These are phyloP conservation scores for Maconellicoccus hirsutus DNA, from an alignment of 1,140 invertebrate species.

Conservation along the genomic window DNA sequence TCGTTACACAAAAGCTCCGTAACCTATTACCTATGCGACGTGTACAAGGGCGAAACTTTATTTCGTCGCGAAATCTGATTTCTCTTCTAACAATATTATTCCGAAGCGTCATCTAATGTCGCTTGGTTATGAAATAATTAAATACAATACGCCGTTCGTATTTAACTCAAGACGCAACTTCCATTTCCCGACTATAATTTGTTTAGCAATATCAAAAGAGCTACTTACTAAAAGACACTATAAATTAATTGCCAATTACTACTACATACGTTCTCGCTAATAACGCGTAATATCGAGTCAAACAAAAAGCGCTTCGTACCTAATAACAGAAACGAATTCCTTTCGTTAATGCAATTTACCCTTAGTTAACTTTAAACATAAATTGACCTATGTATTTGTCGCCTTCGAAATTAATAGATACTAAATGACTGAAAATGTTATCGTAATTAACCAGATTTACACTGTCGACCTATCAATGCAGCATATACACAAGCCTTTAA, in stretches of 20 bases:
- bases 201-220: background rate
- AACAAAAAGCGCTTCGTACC: background rate
- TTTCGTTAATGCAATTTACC: background rate
- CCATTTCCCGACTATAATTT: background rate
- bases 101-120: background rate
- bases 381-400: too few species aligned
- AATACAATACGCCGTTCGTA: background rate
- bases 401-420: too few species aligned
- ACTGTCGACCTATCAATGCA: too few species aligned
- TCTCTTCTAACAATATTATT: background rate
- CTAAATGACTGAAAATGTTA: too few species aligned
- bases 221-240: background rate
- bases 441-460: too few species aligned
- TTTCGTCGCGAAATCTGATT: background rate
- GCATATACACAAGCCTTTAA: too few species aligned
- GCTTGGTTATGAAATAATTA: background rate
- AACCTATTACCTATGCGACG: background rate
- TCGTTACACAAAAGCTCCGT: too few species aligned
- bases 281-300: background rate
- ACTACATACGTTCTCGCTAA: background rate
- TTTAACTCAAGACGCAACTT: background rate
- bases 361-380: too few species aligned
- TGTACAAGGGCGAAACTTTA: background rate
- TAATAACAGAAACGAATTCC: background rate
- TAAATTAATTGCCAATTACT: conserved; percentile 1